Evolutionary conservation across 2,888 invertebrate species (phyloP), one percentile per base, ranked within the genome.

Genomic region (Linyphia triangularis): DNA sequence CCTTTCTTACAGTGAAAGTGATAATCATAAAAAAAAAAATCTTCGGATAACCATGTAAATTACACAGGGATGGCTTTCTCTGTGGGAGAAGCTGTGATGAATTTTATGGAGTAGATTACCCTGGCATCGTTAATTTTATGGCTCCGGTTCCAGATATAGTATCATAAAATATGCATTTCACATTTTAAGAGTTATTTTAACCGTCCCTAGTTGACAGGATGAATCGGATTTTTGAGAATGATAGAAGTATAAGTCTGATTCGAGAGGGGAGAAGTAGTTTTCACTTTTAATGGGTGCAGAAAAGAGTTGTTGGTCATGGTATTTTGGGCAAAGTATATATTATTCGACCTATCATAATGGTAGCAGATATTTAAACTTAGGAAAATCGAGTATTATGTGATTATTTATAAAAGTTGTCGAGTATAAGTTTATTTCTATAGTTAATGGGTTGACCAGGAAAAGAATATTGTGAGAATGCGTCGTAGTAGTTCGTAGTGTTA

Each of bases 81-180:
- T 37, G 33, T 5, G 16, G 28, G 19, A 51, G 26, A n/a, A 19
- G 26, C 10, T 7, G 26, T 19, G 77, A 77, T 77, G 77, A 77
- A 77, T 79, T 79, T 65, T 67, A 79, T 79, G 78, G 78, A 30
- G 65, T 51, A 79, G 65, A 79, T 79, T 79, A 77, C 77, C 26
- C 19, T 13, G 67, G 22, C 43, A 40, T 81, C 81, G 70, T 81
- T 81, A 81, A 69, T 70, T 81, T 81, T 70, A 81, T 81, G 81
- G 26, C 69, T 22, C 16, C 37, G 33, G 24, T 37, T 69, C 59
- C 24, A 59, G 57, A 70, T 59, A 70, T 59, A 65, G 63, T 61
- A 51, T 51, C 79, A 67, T 79, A 79, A 79, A 79, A 67, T 67
- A 79, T 79, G 30, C 67, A 7, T 22, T 79, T 43, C 77, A 24